phyloP scores from a whole-genome alignment of 2,797 vertebrate species.

The Serranus cabrilla region DNA sequence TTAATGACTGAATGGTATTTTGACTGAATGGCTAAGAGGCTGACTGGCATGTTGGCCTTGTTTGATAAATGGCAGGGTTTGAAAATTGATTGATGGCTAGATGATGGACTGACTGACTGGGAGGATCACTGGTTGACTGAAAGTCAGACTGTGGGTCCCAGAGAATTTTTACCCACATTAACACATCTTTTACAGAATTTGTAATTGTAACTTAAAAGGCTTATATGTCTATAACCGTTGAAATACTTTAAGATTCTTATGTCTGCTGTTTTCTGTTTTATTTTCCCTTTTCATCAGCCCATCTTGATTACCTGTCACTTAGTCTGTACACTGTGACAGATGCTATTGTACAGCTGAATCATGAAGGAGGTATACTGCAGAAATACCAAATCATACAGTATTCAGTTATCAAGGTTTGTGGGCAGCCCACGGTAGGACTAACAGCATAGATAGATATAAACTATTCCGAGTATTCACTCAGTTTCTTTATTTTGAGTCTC shows the following conservation, averaged over 20 bases:
- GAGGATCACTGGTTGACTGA: slow-evolving; percentile 9
- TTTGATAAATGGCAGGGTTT: slow-evolving; percentile 35
- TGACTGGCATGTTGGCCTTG: slow-evolving; percentile 24
- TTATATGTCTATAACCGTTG: background rate
- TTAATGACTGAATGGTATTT: slow-evolving; percentile 22
- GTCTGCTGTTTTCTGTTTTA: background rate
- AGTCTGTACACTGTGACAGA: background rate
- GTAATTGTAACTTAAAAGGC: background rate
- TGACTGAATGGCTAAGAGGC: slow-evolving; percentile 8
- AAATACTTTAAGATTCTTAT: background rate
- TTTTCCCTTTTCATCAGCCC: slow-evolving; percentile 7
- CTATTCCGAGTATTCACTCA: slow-evolving; percentile 6
- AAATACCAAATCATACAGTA: background rate
- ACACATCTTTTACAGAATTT: background rate
- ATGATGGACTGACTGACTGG: slow-evolving; percentile 33
- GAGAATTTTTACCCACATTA: background rate
- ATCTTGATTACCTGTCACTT: background rate
- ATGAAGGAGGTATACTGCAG: slow-evolving; percentile 9
- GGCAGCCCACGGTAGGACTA: background rate
- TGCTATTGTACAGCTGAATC: background rate
- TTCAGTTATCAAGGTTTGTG: slow-evolving; percentile 25
- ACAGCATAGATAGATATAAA: slow-evolving; percentile 5
- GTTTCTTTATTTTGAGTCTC: slow-evolving; percentile 1
- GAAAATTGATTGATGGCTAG: slow-evolving; percentile 18
- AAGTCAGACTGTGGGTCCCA: background rate